Percentiles rank a stretch among this genome's conserved stretches.
These are phyloP conservation scores for Strigamia transsilvanica DNA, from an alignment of 2,888 invertebrate genomes.

Conservation along the genomic window DNA sequence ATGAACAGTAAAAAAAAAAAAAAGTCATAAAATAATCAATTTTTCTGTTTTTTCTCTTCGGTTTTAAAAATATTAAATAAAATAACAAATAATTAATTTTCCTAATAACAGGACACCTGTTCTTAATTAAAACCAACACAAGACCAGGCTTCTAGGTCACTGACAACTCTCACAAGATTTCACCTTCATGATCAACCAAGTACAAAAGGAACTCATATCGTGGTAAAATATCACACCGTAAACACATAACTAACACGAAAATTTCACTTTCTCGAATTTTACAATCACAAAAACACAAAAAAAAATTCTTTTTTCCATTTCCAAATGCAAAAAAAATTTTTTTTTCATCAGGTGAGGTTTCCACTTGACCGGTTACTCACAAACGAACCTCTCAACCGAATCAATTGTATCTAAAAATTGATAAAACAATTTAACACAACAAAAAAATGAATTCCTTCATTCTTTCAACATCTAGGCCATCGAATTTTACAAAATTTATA, in stretches of 20 bases:
- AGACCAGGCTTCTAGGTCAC: conserved; percentile 31
- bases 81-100: neutral
- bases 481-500: neutral
- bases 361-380: neutral
- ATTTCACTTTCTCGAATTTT: neutral
- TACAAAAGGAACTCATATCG: neutral
- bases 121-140: neutral
- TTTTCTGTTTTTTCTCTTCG: neutral
- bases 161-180: conserved; percentile 28
- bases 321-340: too few relatives aligned
- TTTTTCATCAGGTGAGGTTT: neutral
- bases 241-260: neutral
- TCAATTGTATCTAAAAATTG: neutral
- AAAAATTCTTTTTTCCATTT: too few relatives aligned
- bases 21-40: too few relatives aligned
- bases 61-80: neutral
- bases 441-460: neutral
- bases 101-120: conserved; percentile 6
- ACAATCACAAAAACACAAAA: neutral
- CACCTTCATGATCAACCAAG: conserved; percentile 38
- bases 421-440: neutral
- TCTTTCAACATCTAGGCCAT: neutral
- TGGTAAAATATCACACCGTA: conserved; percentile 11
- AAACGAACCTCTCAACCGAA: neutral
- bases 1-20: too few relatives aligned